Evolutionary conservation across 2,113 vertebrate species (phyloP).

Genomic region (Paradisaea rubra): DNA sequence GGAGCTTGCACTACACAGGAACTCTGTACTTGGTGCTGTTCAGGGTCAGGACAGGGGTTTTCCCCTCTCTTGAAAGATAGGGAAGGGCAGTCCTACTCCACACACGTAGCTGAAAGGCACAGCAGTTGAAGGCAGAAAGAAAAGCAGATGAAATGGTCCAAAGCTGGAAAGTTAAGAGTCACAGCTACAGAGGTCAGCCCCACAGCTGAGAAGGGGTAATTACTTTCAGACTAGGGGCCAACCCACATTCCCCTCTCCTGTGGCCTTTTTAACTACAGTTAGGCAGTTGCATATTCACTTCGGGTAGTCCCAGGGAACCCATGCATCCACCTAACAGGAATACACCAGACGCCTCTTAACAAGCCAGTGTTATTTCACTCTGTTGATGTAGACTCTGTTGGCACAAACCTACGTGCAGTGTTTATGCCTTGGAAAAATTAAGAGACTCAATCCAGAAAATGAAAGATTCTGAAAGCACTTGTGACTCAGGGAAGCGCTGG

Average conservation of each 20-base stretch:
- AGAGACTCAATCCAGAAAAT: not conserved
- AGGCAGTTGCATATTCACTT: not conserved
- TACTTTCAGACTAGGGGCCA: not conserved
- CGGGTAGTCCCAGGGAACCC: not conserved
- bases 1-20: not conserved
- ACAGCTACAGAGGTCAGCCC: not conserved
- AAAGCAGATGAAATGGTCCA: not conserved
- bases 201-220: not conserved
- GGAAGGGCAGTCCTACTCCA: not conserved
- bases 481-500: not conserved
- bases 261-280: not conserved
- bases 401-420: fast-evolving
- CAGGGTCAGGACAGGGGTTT: not conserved
- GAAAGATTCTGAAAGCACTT: not conserved
- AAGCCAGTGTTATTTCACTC: not conserved
- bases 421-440: not conserved
- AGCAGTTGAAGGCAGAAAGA: not conserved
- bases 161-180: not conserved
- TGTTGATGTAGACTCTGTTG: fast-evolving
- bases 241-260: not conserved
- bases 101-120: not conserved
- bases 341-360: fast-evolving
- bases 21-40: not conserved
- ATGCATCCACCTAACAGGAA: fast-evolving
- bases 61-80: not conserved